Conservation (phyloP, 2,888 invertebrate genomes). For the Sarcophaga variegata region DNA sequence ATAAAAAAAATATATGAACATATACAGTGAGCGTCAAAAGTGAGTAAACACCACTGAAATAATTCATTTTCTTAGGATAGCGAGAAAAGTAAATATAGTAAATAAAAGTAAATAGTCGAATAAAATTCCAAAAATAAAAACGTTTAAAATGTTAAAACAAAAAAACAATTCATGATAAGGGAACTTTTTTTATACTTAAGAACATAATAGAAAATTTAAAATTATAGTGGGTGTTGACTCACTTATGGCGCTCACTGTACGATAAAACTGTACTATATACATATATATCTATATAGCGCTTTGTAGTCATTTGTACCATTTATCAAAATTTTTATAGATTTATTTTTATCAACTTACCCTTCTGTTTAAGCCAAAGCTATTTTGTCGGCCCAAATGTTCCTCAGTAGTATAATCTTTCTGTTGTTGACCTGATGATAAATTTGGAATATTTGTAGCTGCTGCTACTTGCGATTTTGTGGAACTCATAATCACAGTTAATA, state of each 20-base stretch:
- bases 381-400: conserved; percentile 80
- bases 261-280: neutral
- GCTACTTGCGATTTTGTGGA: conserved; percentile 82
- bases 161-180: too few relatives aligned
- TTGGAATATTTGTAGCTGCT: conserved; percentile 81
- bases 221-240: too few relatives aligned
- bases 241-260: neutral
- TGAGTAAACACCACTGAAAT: too few relatives aligned
- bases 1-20: neutral
- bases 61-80: too few relatives aligned
- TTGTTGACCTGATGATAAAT: conserved; percentile 74
- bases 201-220: too few relatives aligned
- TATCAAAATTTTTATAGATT: neutral
- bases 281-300: neutral
- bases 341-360: conserved; percentile 78
- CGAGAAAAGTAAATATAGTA: too few relatives aligned
- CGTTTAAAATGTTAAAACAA: too few relatives aligned
- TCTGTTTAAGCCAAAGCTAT: conserved; percentile 80
- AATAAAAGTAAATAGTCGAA: too few relatives aligned
- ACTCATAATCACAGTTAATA: conserved; percentile 82
- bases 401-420: conserved; percentile 77
- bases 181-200: too few relatives aligned
- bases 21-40: neutral
- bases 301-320: too few relatives aligned
- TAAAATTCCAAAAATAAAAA: too few relatives aligned